phyloP scores from a whole-genome alignment of 2,113 vertebrate species.

The Callaeas wilsoni region DNA sequence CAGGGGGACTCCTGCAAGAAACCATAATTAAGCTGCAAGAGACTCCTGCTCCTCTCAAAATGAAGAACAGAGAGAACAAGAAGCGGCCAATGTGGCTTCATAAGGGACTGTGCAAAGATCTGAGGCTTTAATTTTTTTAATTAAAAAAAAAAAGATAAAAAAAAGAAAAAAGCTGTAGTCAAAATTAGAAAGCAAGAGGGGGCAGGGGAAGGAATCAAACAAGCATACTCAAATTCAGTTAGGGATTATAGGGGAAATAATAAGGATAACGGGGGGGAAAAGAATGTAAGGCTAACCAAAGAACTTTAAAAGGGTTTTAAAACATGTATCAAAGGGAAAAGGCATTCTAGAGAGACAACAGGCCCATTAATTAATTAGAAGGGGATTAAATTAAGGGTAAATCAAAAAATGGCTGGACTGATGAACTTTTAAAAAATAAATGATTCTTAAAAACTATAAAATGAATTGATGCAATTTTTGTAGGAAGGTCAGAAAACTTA shows the following conservation, averaged over 20 bases:
- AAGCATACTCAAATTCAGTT: constrained; percentile 1
- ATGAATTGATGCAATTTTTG: neutral
- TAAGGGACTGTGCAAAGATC: constrained; percentile 54
- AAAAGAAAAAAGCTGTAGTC: neutral
- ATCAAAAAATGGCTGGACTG: neutral
- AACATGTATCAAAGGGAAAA: constrained; percentile 9
- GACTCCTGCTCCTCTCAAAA: constrained; percentile 49
- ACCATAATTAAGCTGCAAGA: constrained; percentile 61
- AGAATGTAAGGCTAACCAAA: constrained; percentile 9
- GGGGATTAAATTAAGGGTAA: constrained; percentile 3
- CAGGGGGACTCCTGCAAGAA: constrained; percentile 57
- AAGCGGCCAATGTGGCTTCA: constrained; percentile 47
- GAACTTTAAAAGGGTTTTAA: constrained; percentile 27
- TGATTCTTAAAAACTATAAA: neutral
- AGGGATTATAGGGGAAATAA: constrained; percentile 49
- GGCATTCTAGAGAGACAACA: neutral
- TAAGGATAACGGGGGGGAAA: neutral
- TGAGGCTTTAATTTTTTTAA: constrained; percentile 62
- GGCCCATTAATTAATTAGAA: constrained; percentile 41
- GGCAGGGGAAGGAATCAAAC: constrained; percentile 32
- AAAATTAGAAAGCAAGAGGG: constrained; percentile 55
- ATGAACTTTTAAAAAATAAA: neutral
- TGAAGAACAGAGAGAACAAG: constrained; percentile 28
- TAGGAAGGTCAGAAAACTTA: neutral
- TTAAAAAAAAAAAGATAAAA: constrained; percentile 19